Evolutionary conservation across 2,888 invertebrate species (phyloP).

Genomic region (Rhaphigaster nebulosa): DNA sequence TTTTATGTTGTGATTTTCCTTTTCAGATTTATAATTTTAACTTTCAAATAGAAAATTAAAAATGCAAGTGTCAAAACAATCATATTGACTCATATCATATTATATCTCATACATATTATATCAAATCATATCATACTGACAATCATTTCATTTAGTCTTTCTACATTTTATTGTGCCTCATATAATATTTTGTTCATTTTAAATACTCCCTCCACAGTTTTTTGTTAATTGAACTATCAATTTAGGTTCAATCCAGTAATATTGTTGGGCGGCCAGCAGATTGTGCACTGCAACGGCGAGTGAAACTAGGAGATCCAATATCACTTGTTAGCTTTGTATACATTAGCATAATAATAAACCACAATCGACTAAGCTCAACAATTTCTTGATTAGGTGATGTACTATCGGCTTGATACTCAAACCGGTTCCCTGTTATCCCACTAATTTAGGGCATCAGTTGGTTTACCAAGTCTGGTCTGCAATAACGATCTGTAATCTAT

Average conservation of each 20-base stretch:
- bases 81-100: too few species aligned
- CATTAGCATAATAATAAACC: constrained; percentile 43
- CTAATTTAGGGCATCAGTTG: not conserved
- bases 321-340: constrained; percentile 41
- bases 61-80: too few species aligned
- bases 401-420: not conserved
- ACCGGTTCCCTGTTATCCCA: not conserved
- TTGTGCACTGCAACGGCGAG: not conserved
- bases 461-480: not conserved
- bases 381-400: constrained; percentile 19
- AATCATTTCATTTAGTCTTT: not conserved
- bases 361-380: constrained; percentile 34
- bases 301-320: constrained; percentile 22
- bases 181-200: not conserved
- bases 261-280: not conserved
- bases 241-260: not conserved
- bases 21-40: too few species aligned
- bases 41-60: too few species aligned
- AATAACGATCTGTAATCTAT: not conserved
- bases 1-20: too few species aligned
- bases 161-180: not conserved
- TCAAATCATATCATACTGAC: too few species aligned
- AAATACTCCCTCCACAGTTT: not conserved
- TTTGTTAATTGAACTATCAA: not conserved
- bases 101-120: too few species aligned